Base-by-base conservation (phyloP, 1,140 invertebrate species). In the Papilio polytes region DNA sequence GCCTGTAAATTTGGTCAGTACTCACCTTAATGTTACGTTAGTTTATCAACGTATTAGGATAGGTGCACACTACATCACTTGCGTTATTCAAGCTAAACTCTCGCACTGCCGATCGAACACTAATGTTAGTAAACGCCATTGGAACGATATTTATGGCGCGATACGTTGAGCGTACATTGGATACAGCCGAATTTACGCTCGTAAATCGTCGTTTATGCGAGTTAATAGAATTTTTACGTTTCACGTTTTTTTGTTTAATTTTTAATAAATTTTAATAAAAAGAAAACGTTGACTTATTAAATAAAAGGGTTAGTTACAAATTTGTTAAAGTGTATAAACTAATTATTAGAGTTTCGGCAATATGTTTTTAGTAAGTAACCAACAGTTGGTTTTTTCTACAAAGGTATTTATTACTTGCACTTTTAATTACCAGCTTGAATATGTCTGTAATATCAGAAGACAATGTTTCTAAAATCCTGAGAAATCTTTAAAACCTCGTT, bases 111-210 rank as follows among this genome's bases (percentile, higher is more conserved):
- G 41, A 74, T 51, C 20, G 44, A 12, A 12, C 72, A 74, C 46
- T 48, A 48, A 74, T 46, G 73, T 51, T 51, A 74, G 20, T 26
- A 74, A 46, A 74, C 73, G 41, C 44, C 46, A 74, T 74, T 51
- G 9, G 46, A 74, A 22, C n/a, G n/a, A 74, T 20, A 74, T 74
- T 74, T 74, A 74, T 74, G 73, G 9, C 22, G 20, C 41, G 73
- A 74, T 74, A 66, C 63, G 63, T 66, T 31, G 63, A 66, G 22
- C 63, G 63, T 66, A 66, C 63, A 66, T 66, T 66, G 63, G 63
- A 66, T 66, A 66, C 63, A 66, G 10, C 22, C 63, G 63, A 66
- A 66, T 66, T 66, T 66, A 66, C 59, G 59, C 59, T 63, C 59
- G 22, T 63, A 63, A 63, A 63, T 66, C 63, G 63, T 26, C 63